These are phyloP conservation scores for Drosophila parthenogenetica DNA, from an alignment of 2,888 invertebrate species.

Conservation along the genomic window DNA sequence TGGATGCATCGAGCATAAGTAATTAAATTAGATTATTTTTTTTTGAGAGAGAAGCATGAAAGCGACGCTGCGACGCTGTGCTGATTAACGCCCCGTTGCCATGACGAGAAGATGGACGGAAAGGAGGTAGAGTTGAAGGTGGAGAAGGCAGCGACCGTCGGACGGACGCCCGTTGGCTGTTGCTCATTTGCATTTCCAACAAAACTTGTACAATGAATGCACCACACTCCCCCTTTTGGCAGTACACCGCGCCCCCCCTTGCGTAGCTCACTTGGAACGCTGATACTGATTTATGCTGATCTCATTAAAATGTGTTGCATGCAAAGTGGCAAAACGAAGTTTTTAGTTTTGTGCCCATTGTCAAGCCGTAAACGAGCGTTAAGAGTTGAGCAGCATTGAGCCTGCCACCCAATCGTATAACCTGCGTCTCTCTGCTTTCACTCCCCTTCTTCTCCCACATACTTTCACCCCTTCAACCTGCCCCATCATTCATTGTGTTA, in stretches of 20 bases:
- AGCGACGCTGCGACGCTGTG: slow-evolving; percentile 54
- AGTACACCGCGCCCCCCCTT: neutral
- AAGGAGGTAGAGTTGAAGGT: neutral
- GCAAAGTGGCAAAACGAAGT: slow-evolving; percentile 70
- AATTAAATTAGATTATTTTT: slow-evolving; percentile 84
- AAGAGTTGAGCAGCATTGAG: neutral
- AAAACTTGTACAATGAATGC: slow-evolving; percentile 34
- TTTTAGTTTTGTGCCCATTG: slow-evolving; percentile 65
- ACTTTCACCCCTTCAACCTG: neutral
- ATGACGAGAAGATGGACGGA: slow-evolving; percentile 55
- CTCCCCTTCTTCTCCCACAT: neutral
- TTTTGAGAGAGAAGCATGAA: slow-evolving; percentile 69
- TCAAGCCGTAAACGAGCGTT: slow-evolving; percentile 34
- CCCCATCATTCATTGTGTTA: slow-evolving; percentile 82
- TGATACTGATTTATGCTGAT: slow-evolving; percentile 81
- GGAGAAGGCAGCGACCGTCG: neutral
- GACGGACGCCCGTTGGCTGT: slow-evolving; percentile 41
- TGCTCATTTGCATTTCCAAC: slow-evolving; percentile 76
- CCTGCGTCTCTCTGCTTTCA: neutral
- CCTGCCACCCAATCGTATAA: slow-evolving; percentile 19
- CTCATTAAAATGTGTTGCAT: slow-evolving; percentile 72
- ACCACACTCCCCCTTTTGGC: slow-evolving; percentile 6
- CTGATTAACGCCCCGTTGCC: slow-evolving; percentile 75
- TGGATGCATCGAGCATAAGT: slow-evolving; percentile 84
- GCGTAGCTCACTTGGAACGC: slow-evolving; percentile 14